phyloP scores from a whole-genome alignment of 1,140 invertebrate species.

The Euschistus heros region DNA sequence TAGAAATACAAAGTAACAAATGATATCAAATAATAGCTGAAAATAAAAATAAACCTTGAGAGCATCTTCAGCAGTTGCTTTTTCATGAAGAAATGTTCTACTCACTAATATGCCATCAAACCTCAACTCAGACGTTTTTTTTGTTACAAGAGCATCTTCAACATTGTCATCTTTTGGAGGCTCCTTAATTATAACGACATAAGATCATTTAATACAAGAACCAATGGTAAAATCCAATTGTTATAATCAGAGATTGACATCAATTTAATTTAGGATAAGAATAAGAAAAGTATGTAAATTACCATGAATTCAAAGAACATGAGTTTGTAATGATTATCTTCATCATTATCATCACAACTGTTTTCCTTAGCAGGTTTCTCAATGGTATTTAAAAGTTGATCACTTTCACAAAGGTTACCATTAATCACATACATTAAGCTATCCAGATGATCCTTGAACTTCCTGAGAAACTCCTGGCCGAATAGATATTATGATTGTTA shows the following conservation, averaged over 20 bases:
- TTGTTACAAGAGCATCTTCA: neutral
- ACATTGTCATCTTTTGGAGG: no score
- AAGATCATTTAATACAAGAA: no score
- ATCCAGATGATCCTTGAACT: neutral
- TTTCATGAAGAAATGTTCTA: neutral
- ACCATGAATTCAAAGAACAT: neutral
- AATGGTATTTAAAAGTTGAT: neutral
- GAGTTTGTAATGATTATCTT: neutral
- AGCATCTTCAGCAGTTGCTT: conserved; percentile 12
- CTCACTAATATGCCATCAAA: neutral
- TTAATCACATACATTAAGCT: neutral
- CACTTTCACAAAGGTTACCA: neutral
- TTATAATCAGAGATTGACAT: no score
- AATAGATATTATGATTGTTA: no score
- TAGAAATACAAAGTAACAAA: neutral
- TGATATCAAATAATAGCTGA: neutral
- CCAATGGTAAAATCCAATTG: no score
- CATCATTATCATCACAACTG: neutral
- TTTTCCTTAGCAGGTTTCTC: neutral
- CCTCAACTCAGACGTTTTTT: neutral
- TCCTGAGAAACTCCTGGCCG: neutral
- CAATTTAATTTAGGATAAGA: no score
- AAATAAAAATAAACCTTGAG: neutral
- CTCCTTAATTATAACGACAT: no score
- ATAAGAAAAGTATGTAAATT: no score